phyloP scores from a whole-genome alignment of 1,140 invertebrate species.

The Drosophila lacteicornis region DNA sequence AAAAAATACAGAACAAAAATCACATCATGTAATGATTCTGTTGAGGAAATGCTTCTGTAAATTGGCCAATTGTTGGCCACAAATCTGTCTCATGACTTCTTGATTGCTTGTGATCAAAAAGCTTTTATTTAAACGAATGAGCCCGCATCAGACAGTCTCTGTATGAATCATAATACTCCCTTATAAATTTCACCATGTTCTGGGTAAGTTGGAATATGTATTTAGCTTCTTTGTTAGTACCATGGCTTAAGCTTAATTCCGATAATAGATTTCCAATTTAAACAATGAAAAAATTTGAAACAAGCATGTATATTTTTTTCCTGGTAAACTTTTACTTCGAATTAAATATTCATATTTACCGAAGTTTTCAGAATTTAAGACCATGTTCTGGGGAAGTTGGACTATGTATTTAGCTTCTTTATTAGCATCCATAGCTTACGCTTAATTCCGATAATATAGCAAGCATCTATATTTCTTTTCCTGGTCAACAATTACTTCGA shows the following conservation, averaged over 20 bases:
- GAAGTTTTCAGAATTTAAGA: too few species aligned
- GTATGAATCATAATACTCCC: constrained; percentile 6
- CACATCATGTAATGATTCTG: not conserved
- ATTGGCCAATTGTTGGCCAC: constrained; percentile 12
- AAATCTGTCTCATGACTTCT: constrained; percentile 9
- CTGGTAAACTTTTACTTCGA: too few species aligned
- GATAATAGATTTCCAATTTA: too few species aligned
- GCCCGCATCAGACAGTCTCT: constrained; percentile 5
- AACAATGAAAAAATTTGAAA: too few species aligned
- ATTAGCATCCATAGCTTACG: too few species aligned
- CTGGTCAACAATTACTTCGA: too few species aligned
- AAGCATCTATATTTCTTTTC: too few species aligned
- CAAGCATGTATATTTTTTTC: too few species aligned
- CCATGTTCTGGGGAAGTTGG: too few species aligned
- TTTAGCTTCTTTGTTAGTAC: not conserved
- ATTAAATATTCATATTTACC: too few species aligned
- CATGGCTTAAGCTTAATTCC: not conserved
- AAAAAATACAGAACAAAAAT: not conserved
- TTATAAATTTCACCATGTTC: not conserved
- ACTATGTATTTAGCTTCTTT: too few species aligned
- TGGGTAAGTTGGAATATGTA: not conserved
- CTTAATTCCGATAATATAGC: too few species aligned
- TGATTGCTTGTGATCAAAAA: constrained; percentile 1
- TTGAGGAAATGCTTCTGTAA: constrained; percentile 12
- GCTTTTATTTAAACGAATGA: constrained; percentile 2